Evolutionary conservation across 2,888 invertebrate genomes (phyloP).

Genomic region (Gymnoscelis rufifasciata): DNA sequence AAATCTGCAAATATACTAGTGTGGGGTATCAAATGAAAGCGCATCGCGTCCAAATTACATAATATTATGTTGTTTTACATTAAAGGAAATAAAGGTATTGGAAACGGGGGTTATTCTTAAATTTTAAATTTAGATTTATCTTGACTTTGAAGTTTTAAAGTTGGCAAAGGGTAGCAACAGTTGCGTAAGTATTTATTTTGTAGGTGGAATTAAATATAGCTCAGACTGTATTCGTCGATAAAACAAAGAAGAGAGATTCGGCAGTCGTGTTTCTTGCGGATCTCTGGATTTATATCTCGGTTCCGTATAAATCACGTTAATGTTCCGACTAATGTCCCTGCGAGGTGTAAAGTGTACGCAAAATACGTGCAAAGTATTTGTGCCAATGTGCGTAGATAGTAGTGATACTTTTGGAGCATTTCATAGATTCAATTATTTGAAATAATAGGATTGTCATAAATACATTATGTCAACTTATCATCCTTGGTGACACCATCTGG

Average conservation of each 20-base stretch:
- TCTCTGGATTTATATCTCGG: constrained; percentile 57
- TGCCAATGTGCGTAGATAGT: constrained; percentile 27
- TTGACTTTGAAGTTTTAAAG: neutral
- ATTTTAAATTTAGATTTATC: neutral
- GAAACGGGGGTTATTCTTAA: too few species aligned
- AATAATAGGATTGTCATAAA: too few species aligned
- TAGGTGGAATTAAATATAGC: constrained; percentile 22
- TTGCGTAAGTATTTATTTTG: constrained; percentile 16
- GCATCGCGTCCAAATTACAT: too few species aligned
- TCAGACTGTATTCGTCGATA: constrained; percentile 33
- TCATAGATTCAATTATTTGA: too few species aligned
- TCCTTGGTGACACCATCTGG: too few species aligned
- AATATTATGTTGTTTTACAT: too few species aligned
- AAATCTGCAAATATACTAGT: too few species aligned
- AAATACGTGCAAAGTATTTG: constrained; percentile 35
- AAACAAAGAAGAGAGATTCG: constrained; percentile 47
- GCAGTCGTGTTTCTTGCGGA: constrained; percentile 48
- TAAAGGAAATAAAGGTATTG: too few species aligned
- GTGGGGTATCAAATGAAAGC: too few species aligned
- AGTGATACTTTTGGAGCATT: neutral
- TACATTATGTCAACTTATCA: too few species aligned
- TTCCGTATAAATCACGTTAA: constrained; percentile 64
- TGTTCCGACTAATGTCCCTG: constrained; percentile 58
- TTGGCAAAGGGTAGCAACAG: constrained; percentile 10
- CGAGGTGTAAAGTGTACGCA: constrained; percentile 52